These are phyloP conservation scores for Drosophila anomalata DNA, from an alignment of 2,888 invertebrate species.

Conservation along the genomic window DNA sequence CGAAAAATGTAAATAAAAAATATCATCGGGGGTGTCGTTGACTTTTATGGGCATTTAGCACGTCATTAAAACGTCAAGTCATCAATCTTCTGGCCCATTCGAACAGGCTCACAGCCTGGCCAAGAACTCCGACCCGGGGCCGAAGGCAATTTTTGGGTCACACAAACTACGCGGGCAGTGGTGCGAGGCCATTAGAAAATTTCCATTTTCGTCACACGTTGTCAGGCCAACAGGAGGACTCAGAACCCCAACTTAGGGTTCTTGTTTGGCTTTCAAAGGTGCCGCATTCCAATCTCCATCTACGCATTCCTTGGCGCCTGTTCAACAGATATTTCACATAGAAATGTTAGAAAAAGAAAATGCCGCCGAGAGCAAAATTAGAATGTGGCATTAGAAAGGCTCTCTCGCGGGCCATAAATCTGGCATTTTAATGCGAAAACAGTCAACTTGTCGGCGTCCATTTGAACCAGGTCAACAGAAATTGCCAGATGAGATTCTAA, in stretches of 20 bases:
- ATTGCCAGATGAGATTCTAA: background rate
- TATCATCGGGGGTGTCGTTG: constrained; percentile 37
- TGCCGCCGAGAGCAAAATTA: constrained; percentile 62
- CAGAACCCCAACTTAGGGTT: background rate
- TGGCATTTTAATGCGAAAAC: constrained; percentile 83
- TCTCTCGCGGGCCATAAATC: constrained; percentile 69
- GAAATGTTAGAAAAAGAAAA: constrained; percentile 81
- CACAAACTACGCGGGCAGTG: constrained; percentile 24
- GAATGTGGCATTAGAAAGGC: constrained; percentile 34
- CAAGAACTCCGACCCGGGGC: constrained; percentile 51
- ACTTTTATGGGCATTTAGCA: constrained; percentile 77
- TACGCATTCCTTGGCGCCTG: constrained; percentile 75
- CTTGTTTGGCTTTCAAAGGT: background rate
- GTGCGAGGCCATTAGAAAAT: constrained; percentile 74
- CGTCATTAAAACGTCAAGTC: constrained; percentile 84
- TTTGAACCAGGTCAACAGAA: constrained; percentile 78
- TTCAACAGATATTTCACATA: constrained; percentile 82
- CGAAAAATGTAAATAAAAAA: constrained; percentile 13
- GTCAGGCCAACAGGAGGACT: constrained; percentile 73
- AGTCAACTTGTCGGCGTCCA: constrained; percentile 83
- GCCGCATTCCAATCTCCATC: constrained; percentile 68
- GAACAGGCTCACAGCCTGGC: constrained; percentile 81
- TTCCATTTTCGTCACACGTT: constrained; percentile 83
- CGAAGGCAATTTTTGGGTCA: constrained; percentile 61
- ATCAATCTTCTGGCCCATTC: constrained; percentile 83